Evolutionary conservation across 2,113 vertebrate genomes (phyloP), one percentile per base, ranked within the genome.

Genomic region (Sakesphorus luctuosus): DNA sequence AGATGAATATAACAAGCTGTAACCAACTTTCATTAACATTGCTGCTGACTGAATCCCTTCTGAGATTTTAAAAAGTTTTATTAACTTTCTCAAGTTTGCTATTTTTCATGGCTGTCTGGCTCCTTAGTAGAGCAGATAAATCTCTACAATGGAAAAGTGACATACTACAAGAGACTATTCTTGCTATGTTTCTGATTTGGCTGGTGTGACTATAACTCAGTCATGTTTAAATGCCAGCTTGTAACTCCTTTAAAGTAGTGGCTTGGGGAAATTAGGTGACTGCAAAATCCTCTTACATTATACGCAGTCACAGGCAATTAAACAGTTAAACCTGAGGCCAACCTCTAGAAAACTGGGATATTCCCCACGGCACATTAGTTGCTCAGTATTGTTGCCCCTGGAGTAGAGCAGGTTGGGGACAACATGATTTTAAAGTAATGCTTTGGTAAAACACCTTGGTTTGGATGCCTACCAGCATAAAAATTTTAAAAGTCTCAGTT

Each of bases 41-140:
- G 29, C 26, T 68, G 44, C 66, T 93, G 87, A 81, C 36, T 43
- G 63, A 93, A 67, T 7, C 21, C 25, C 53, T 87, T 91, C 25
- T 49, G 66, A 91, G 77, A n/a, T 87, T 87, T 91, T 38, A 68
- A 84, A 33, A 95, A 87, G 44, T 94, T 89, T 90, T 72, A 84
- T 93, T 84, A 94, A 93, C 74, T 96, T 97, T 79, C 65, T 93
- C 46, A 79, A 73, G 53, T 94, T 96, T 94, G 19, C 40, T 89
- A 11, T 16, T 84, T 94, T 84, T 88, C 44, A 58, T 90, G 66
- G 63, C 44, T 91, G 61, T 73, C 87, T 93, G 36, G 29, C 44
- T 87, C 18, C 44, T 75, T 71, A 93, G 77, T 25, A 72, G 43
- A 84, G 52, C 49, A 89, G 69, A 90, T 89, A 94, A 95, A 89